Conservation (phyloP, 2,888 invertebrate species). For the Mesochorus sp. region DNA sequence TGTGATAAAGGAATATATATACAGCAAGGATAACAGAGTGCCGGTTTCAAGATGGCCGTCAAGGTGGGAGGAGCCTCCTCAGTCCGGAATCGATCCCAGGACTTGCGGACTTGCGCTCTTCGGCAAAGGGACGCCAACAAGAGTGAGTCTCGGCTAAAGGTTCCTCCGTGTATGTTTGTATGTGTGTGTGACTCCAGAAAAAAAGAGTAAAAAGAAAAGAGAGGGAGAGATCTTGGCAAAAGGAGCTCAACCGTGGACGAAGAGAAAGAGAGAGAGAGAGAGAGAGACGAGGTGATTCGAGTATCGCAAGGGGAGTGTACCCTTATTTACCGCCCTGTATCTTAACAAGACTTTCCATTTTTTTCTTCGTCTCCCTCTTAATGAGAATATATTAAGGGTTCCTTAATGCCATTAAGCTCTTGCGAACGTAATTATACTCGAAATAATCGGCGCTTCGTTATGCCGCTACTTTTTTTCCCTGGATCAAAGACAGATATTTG, state of each 20-base stretch:
- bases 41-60: slow-evolving; percentile 81
- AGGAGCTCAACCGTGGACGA: slow-evolving; percentile 44
- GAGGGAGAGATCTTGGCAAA: slow-evolving; percentile 34
- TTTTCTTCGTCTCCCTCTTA: slow-evolving; percentile 69
- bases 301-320: slow-evolving; percentile 54
- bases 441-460: slow-evolving; percentile 63
- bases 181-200: slow-evolving; percentile 62
- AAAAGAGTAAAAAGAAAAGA: slow-evolving; percentile 61
- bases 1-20: slow-evolving; percentile 77
- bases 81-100: slow-evolving; percentile 81
- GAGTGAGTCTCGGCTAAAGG: slow-evolving; percentile 61
- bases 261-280: slow-evolving; percentile 44
- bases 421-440: slow-evolving; percentile 72
- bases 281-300: slow-evolving; percentile 61
- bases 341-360: slow-evolving; percentile 70
- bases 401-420: slow-evolving; percentile 68
- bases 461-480: not conserved
- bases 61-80: slow-evolving; percentile 81
- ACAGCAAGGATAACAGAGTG: slow-evolving; percentile 73
- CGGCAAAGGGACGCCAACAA: slow-evolving; percentile 59
- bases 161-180: slow-evolving; percentile 62
- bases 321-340: slow-evolving; percentile 70
- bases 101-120: slow-evolving; percentile 76
- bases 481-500: not conserved
- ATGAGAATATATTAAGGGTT: slow-evolving; percentile 68